These are phyloP conservation scores for Netelia melanura DNA, from an alignment of 2,888 invertebrate genomes.

Conservation along the genomic window DNA sequence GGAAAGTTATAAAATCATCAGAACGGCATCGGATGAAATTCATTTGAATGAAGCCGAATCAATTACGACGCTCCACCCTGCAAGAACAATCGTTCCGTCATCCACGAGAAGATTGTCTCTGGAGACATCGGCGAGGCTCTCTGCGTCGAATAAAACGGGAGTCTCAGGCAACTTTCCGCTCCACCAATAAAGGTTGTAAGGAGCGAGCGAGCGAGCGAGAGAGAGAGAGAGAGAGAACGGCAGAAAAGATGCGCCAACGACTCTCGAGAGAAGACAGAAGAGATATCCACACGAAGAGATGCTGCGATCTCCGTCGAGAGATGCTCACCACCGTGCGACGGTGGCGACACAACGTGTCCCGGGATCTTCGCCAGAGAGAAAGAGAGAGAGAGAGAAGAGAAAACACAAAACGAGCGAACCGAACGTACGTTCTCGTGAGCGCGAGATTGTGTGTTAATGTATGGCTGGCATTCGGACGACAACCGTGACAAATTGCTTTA, in stretches of 20 bases:
- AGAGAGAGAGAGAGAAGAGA: constrained; percentile 60
- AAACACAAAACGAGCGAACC: constrained; percentile 60
- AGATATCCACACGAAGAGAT: constrained; percentile 67
- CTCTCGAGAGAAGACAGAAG: constrained; percentile 52
- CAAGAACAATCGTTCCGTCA: background rate
- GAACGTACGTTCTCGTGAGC: constrained; percentile 69
- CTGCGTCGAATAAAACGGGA: background rate
- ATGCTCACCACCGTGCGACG: constrained; percentile 35
- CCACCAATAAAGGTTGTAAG: background rate
- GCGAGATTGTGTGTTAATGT: constrained; percentile 84
- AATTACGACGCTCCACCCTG: background rate
- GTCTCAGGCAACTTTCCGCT: background rate
- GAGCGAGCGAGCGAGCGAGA: constrained; percentile 51
- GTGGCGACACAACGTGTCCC: constrained; percentile 74
- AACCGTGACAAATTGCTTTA: constrained; percentile 85
- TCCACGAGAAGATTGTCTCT: background rate
- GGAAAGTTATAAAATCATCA: background rate
- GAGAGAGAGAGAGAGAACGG: constrained; percentile 55
- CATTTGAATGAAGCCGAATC: background rate
- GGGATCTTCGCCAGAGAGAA: background rate
- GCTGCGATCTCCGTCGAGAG: background rate
- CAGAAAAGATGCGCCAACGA: constrained; percentile 53
- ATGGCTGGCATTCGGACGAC: constrained; percentile 84
- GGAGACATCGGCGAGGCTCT: background rate
- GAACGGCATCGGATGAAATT: background rate